These are phyloP conservation scores for Phortica variegata DNA, from an alignment of 1,140 invertebrate species.

Conservation along the genomic window DNA sequence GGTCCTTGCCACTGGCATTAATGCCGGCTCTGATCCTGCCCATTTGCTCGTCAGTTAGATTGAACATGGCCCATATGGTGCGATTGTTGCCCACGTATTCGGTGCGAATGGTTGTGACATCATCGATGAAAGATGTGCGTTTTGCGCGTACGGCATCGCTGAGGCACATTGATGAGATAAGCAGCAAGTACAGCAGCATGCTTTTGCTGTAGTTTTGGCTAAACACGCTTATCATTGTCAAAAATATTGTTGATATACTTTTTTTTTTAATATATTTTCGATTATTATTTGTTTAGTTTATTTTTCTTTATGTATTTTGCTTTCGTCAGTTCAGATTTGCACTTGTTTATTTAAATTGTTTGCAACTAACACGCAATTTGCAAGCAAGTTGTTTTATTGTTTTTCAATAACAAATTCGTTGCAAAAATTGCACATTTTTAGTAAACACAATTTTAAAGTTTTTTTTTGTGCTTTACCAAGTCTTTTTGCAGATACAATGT, in stretches of 20 bases:
- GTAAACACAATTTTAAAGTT: too few species aligned
- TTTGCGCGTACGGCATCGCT: slow-evolving; percentile 25
- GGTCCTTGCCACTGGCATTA: slow-evolving; percentile 24
- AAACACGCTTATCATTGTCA: too few species aligned
- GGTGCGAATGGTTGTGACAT: slow-evolving; percentile 30
- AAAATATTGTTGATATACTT: slow-evolving; percentile 26
- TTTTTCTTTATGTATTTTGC: neutral
- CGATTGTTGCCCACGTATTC: slow-evolving; percentile 44
- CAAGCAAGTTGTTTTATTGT: slow-evolving; percentile 1
- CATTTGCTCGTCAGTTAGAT: slow-evolving; percentile 43
- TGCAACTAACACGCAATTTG: neutral
- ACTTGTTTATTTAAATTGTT: too few species aligned
- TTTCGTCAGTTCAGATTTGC: neutral
- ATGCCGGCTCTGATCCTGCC: slow-evolving; percentile 33
- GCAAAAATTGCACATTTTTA: neutral
- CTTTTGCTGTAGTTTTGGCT: slow-evolving; percentile 13
- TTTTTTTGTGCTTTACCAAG: slow-evolving; percentile 4
- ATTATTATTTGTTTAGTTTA: neutral
- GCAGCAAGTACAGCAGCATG: slow-evolving; percentile 19
- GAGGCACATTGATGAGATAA: slow-evolving; percentile 12
- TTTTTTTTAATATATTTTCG: neutral
- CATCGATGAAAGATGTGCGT: slow-evolving; percentile 30
- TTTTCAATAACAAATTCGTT: neutral
- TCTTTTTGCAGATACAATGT: slow-evolving; percentile 6
- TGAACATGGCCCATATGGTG: slow-evolving; percentile 41